Evolutionary conservation across 2,797 vertebrate genomes (phyloP).

Genomic region (Botia kubotai): DNA sequence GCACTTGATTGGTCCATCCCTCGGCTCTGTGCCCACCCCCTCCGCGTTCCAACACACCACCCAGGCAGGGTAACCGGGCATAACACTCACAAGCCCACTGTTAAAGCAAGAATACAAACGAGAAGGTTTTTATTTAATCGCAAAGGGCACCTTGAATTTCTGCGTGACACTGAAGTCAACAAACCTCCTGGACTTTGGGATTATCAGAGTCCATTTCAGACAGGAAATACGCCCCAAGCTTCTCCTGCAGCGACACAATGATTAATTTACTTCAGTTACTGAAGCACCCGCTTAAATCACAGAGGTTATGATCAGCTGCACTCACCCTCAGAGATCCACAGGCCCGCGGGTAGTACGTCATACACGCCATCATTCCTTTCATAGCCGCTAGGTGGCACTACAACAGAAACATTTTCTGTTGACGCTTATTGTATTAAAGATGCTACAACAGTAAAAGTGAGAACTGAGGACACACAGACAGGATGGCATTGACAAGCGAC

Average conservation of each 20-base stretch:
- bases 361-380: slow-evolving; percentile 90
- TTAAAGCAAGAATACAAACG: neutral
- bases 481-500: too few species aligned
- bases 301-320: neutral
- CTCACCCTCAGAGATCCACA: slow-evolving; percentile 88
- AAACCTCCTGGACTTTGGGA: slow-evolving; percentile 86
- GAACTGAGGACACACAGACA: too few species aligned
- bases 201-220: slow-evolving; percentile 85
- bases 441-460: too few species aligned
- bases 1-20: slow-evolving; percentile 88
- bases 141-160: neutral
- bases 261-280: neutral
- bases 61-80: slow-evolving; percentile 83
- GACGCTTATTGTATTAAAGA: too few species aligned
- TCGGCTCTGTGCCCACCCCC: slow-evolving; percentile 78
- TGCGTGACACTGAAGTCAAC: neutral
- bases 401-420: slow-evolving; percentile 32
- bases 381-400: slow-evolving; percentile 84
- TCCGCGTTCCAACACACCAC: slow-evolving; percentile 84
- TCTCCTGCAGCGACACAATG: slow-evolving; percentile 78
- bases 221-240: slow-evolving; percentile 87
- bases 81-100: slow-evolving; percentile 90
- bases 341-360: slow-evolving; percentile 87
- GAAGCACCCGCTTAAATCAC: too few species aligned
- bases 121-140: neutral